Evolutionary conservation across 2,113 vertebrate species (phyloP), one percentile per base, ranked within the genome.

Genomic region (Trematomus loennbergii): DNA sequence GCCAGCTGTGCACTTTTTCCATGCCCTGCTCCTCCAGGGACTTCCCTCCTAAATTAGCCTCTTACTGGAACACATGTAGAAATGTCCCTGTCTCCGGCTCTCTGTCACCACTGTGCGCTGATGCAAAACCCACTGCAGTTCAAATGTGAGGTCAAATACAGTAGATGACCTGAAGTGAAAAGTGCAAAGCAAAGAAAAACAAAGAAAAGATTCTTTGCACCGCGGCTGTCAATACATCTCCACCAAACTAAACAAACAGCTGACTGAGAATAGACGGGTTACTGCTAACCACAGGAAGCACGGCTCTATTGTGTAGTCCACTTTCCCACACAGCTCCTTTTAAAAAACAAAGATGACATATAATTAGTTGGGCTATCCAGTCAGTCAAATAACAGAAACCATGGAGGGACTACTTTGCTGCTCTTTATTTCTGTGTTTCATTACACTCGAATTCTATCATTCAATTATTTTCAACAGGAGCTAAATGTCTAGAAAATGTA

Each of bases 161-260:
- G 33, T 60, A 60, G 29, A 75, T 40, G 49, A 64, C 58, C 70
- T 49, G 48, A 61, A 46, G 52, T 17, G 57, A 29, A 55, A 63
- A 75, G 62, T 12, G 65, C 25, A 63, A 76, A 43, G 52, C 29
- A 49, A 82, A 76, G 72, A 70, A 79, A 82, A 79, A 62, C 43
- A 59, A 82, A 78, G 66, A 55, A 12, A 65, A 10, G 7, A 6
- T 11, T 58, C 53, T 63, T 54, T 22, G 8, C 1, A 13, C 66
- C 53, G 1, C 36, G 17, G 45, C 55, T 60, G 74, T 87, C 61
- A 50, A n/a, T 60, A 50, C 40, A 20, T 12, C 87, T 76, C 71
- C 76, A 67, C 80, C 85, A 80, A 91, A 86, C 53, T 75, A 84
- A 89, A 86, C 80, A 91, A 80, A 86, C 78, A 89, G 53, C 79